These are phyloP conservation scores for Himalopsyche kuldschensis DNA, from an alignment of 2,888 invertebrate genomes.

Conservation along the genomic window DNA sequence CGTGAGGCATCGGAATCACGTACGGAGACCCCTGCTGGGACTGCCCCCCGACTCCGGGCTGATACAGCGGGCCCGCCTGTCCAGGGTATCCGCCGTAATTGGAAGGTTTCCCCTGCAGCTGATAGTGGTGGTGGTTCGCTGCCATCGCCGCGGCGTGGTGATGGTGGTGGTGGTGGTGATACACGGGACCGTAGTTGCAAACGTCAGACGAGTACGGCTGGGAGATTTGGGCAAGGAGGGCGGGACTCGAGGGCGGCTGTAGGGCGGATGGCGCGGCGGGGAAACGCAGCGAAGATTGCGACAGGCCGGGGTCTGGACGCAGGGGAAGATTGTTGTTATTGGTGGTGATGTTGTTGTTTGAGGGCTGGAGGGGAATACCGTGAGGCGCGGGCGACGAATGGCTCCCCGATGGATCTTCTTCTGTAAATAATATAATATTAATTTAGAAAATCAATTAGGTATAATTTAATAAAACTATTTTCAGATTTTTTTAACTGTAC, in stretches of 20 bases:
- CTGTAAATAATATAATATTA: slow-evolving; percentile 41
- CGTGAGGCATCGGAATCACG: slow-evolving; percentile 21
- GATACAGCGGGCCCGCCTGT: not conserved
- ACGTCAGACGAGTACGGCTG: slow-evolving; percentile 68
- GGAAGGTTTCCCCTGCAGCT: not conserved
- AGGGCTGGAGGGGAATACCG: slow-evolving; percentile 40
- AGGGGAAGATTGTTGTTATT: slow-evolving; percentile 44
- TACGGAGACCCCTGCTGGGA: not conserved
- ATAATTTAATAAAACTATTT: too few relatives aligned
- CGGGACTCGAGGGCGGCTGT: not conserved
- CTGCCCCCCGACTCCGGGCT: not conserved
- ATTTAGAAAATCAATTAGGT: too few relatives aligned
- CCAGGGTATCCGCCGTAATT: not conserved
- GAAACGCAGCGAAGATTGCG: not conserved
- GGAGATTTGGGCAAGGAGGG: slow-evolving; percentile 41
- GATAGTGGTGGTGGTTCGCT: not conserved
- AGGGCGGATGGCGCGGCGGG: not conserved
- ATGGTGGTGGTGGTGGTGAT: slow-evolving; percentile 56
- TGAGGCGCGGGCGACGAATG: slow-evolving; percentile 39
- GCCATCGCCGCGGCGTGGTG: slow-evolving; percentile 2
- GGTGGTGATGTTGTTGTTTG: slow-evolving; percentile 41
- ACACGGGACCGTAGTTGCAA: slow-evolving; percentile 68
- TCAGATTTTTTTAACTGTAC: too few relatives aligned
- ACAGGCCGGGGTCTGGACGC: slow-evolving; percentile 40
- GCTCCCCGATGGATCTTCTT: slow-evolving; percentile 43